phyloP scores from a whole-genome alignment of 2,797 vertebrate species.

The Gymnoscopelus braueri region DNA sequence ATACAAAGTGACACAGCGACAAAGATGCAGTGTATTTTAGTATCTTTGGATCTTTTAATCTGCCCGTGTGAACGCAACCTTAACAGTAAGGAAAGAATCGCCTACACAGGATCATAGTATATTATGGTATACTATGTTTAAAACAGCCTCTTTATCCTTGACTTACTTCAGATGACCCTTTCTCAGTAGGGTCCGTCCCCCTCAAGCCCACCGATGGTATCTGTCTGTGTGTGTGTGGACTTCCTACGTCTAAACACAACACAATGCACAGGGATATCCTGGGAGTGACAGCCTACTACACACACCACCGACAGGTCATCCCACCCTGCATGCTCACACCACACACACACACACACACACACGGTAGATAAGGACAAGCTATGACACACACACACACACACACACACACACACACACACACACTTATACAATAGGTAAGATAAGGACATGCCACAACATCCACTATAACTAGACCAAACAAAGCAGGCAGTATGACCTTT shows the following conservation, averaged over 20 bases:
- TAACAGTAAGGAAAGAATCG: too few relatives aligned
- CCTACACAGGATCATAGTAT: too few relatives aligned
- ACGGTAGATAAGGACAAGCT: constrained; percentile 27
- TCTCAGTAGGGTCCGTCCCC: constrained; percentile 20
- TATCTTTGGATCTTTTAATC: too few relatives aligned
- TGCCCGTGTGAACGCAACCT: too few relatives aligned
- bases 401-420: constrained; percentile 5
- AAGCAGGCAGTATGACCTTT: neutral
- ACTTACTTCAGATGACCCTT: constrained; percentile 17
- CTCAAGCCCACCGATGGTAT: constrained; percentile 16
- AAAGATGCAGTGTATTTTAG: too few relatives aligned
- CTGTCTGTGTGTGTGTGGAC: constrained; percentile 24
- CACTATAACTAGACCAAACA: constrained; percentile 60
- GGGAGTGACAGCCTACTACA: constrained; percentile 38
- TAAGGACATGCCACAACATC: neutral
- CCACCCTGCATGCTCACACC: constrained; percentile 18
- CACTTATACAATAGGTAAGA: neutral
- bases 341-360: neutral
- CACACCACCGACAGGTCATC: constrained; percentile 37
- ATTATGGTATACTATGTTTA: too few relatives aligned
- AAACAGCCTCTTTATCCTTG: constrained; percentile 9
- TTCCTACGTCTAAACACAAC: constrained; percentile 38
- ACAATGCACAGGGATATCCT: constrained; percentile 57
- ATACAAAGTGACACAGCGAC: too few relatives aligned
- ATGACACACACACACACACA: constrained; percentile 3